A percentile compares a stretch with the other conserved stretches of the same genome.
Evolutionary conservation across 2,888 invertebrate species (phyloP).

Genomic region (Eurytoma adleriae): DNA sequence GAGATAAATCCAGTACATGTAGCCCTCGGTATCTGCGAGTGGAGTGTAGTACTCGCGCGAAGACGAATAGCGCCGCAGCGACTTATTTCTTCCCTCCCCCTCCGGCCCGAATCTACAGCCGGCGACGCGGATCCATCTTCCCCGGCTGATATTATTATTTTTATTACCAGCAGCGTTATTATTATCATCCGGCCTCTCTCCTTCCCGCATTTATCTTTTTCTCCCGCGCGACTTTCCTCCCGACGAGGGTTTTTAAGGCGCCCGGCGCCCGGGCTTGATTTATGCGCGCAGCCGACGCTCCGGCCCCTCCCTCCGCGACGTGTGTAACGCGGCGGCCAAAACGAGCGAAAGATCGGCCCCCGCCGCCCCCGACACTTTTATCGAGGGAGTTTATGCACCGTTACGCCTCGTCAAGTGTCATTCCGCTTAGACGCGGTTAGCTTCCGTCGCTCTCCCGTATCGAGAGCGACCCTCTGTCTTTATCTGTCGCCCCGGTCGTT

Average conservation of each 20-base stretch:
- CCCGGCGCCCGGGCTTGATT: neutral
- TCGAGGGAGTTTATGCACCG: constrained; percentile 41
- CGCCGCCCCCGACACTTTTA: constrained; percentile 13
- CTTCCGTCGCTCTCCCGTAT: constrained; percentile 20
- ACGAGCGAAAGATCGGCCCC: constrained; percentile 10
- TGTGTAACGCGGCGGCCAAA: neutral
- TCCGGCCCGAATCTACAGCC: no score
- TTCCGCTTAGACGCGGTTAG: constrained; percentile 31
- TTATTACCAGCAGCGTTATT: constrained; percentile 27
- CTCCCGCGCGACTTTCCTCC: neutral
- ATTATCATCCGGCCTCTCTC: constrained; percentile 1
- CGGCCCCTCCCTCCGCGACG: neutral
- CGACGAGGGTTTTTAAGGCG: neutral
- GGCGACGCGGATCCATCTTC: neutral
- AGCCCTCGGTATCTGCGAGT: no score
- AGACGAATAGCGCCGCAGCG: no score
- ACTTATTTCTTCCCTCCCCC: neutral
- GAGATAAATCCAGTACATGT: no score
- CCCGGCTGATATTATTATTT: constrained; percentile 10
- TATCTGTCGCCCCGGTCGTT: constrained; percentile 11
- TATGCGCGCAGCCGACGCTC: neutral
- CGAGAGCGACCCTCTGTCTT: neutral
- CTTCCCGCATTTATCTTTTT: constrained; percentile 15
- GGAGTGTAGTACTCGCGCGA: no score
- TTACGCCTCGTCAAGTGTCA: constrained; percentile 55